These are phyloP conservation scores for Pyrrhia umbra DNA, from an alignment of 2,888 invertebrate species.

Conservation along the genomic window DNA sequence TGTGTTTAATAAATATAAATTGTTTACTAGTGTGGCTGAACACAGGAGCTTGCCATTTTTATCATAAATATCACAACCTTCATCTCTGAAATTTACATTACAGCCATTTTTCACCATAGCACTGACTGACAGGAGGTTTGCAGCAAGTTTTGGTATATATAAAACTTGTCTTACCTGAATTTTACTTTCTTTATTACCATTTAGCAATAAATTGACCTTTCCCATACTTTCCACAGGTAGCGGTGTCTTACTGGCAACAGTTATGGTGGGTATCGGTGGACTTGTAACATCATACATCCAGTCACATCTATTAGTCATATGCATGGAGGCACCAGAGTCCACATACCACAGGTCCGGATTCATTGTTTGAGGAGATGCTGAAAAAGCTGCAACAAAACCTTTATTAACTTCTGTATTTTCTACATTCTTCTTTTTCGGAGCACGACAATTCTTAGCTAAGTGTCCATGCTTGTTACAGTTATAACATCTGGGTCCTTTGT, in stretches of 20 bases:
- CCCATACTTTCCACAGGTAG: conserved; percentile 34
- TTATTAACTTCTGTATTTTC: not conserved
- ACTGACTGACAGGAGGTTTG: not conserved
- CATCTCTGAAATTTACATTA: not conserved
- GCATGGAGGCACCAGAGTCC: not conserved
- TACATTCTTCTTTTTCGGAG: conserved; percentile 10
- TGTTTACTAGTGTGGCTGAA: not conserved
- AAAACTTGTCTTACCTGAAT: conserved; percentile 53
- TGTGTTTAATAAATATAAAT: not conserved
- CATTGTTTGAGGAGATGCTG: conserved; percentile 24
- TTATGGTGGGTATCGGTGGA: conserved; percentile 44
- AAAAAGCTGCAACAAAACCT: conserved; percentile 56
- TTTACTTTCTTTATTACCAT: conserved; percentile 6
- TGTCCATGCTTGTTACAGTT: conserved; percentile 52
- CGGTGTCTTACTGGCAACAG: conserved; percentile 53
- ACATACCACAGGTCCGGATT: conserved; percentile 1
- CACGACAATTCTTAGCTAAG: conserved; percentile 31
- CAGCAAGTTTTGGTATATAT: not conserved
- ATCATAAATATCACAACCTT: not conserved
- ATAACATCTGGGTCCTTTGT: conserved; percentile 52
- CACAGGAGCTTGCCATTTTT: not conserved
- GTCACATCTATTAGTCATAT: conserved; percentile 10
- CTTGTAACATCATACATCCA: conserved; percentile 30
- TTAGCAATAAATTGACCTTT: conserved; percentile 9
- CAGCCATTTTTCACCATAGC: not conserved